Percentiles rank a stretch among this genome's conserved stretches.
These are phyloP conservation scores for Petrocephalus zakoni DNA, from an alignment of 2,113 vertebrate genomes.

Conservation along the genomic window DNA sequence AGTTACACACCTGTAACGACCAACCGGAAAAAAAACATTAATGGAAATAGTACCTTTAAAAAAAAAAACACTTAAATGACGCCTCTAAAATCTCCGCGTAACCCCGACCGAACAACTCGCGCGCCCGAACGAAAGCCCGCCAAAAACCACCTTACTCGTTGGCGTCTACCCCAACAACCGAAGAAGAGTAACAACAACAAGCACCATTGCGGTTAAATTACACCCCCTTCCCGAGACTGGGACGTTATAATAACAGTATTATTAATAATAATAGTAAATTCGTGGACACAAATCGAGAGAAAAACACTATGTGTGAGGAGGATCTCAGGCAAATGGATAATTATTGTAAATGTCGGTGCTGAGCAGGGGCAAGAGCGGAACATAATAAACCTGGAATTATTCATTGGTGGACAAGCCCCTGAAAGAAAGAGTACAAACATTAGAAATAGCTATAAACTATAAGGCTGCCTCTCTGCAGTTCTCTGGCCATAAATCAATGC, in stretches of 20 bases:
- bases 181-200: neutral
- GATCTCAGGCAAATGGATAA: neutral
- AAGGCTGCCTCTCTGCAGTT: conserved; percentile 29
- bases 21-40: neutral
- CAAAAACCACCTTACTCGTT: neutral
- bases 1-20: neutral
- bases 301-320: neutral
- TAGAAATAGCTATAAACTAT: conserved; percentile 40
- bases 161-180: no score
- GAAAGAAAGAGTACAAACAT: conserved; percentile 37
- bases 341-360: neutral
- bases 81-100: neutral
- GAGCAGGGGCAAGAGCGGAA: neutral
- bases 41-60: neutral
- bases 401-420: conserved; percentile 22
- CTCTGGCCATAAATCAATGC: conserved; percentile 51
- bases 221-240: neutral
- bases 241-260: neutral
- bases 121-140: neutral
- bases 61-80: neutral
- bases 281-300: neutral
- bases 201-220: neutral
- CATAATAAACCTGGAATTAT: neutral
- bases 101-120: neutral
- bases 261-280: neutral